Evolutionary conservation across 1,140 invertebrate genomes (phyloP).

Genomic region (Chionoecetes opilio): DNA sequence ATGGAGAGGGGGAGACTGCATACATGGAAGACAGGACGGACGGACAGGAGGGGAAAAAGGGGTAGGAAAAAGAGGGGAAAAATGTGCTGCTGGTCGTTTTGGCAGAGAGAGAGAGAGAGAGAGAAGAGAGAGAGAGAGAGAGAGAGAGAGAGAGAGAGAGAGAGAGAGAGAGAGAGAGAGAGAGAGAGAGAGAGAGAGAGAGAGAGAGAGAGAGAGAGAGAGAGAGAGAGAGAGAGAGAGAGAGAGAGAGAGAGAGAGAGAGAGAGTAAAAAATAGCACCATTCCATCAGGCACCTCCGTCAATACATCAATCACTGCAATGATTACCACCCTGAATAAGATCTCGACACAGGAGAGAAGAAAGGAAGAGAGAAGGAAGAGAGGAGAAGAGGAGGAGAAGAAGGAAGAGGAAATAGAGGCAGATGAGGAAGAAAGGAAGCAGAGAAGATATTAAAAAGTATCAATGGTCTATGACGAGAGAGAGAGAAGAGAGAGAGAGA

Average conservation of each 20-base stretch:
- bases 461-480: no score
- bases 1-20: not conserved
- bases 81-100: no score
- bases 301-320: conserved; percentile 66
- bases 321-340: conserved; percentile 64
- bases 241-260: conserved; percentile 41
- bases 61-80: not conserved
- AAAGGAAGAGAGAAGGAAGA: not conserved
- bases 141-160: conserved; percentile 42
- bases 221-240: conserved; percentile 62
- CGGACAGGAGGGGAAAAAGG: not conserved
- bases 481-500: not conserved
- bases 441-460: not conserved
- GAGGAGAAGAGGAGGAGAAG: not conserved
- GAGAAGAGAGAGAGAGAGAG: conserved; percentile 59
- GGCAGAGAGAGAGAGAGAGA: conserved; percentile 33
- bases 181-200: conserved; percentile 28
- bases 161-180: not conserved
- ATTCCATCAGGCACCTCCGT: not conserved
- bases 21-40: not conserved
- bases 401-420: not conserved
- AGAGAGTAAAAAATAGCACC: conserved; percentile 7
- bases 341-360: not conserved
- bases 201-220: conserved; percentile 61
- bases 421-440: not conserved